These are phyloP conservation scores for Sebastes hopkinsi DNA, from an alignment of 2,797 vertebrate species.

Conservation along the genomic window DNA sequence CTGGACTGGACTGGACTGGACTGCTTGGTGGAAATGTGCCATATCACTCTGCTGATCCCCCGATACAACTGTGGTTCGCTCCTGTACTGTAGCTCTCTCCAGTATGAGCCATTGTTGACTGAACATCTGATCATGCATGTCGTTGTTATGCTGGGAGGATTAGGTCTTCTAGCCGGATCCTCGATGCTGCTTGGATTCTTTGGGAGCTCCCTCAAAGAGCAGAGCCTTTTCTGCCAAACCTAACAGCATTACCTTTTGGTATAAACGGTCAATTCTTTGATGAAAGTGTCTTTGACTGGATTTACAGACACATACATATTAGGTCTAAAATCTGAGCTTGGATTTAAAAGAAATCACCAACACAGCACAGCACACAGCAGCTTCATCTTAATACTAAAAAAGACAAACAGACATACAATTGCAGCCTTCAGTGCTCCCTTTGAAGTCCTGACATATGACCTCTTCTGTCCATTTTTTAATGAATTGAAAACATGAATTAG, in stretches of 20 bases:
- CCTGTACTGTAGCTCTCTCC: background rate
- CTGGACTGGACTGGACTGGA: too few species aligned
- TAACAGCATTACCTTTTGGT: too few species aligned
- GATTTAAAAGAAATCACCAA: too few species aligned
- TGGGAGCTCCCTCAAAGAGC: background rate
- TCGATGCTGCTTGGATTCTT: background rate
- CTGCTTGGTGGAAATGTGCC: too few species aligned
- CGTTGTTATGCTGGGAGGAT: background rate
- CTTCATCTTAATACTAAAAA: too few species aligned
- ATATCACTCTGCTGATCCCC: background rate
- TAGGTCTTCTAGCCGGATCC: background rate
- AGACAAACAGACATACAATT: too few species aligned
- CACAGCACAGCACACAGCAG: too few species aligned
- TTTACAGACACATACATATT: background rate
- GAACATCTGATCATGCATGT: background rate
- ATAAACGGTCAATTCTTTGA: background rate
- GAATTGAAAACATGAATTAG: too few species aligned
- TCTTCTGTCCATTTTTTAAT: too few species aligned
- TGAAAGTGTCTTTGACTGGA: background rate
- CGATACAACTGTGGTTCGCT: background rate
- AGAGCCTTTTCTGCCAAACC: background rate
- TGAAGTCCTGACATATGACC: too few species aligned
- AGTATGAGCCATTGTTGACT: background rate
- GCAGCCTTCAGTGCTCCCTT: too few species aligned
- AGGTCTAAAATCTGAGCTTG: background rate